phyloP scores from a whole-genome alignment of 2,113 vertebrate genomes.

The Ctenodactylus gundi region DNA sequence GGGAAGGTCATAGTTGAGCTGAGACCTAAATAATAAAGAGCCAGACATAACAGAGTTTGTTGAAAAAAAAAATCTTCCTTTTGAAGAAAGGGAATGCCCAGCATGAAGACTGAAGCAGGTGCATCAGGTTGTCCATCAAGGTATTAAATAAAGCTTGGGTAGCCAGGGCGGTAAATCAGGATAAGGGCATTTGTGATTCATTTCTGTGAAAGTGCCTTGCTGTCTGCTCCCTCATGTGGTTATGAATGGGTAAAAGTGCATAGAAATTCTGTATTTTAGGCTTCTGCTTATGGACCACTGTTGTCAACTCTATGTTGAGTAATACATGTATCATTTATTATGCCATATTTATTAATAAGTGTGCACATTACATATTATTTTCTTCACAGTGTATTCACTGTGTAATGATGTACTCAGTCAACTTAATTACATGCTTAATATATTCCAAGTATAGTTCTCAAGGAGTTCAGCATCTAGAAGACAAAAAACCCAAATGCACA shows the following conservation, averaged over 20 bases:
- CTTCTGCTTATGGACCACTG: background rate
- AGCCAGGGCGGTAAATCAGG: background rate
- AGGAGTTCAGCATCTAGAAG: background rate
- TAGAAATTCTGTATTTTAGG: background rate
- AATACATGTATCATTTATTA: background rate
- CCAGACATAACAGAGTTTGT: background rate
- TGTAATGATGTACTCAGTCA: background rate
- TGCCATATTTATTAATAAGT: background rate
- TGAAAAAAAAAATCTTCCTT: background rate
- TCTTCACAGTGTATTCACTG: background rate
- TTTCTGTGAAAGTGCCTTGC: background rate
- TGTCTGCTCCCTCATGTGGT: background rate
- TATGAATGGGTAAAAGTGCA: background rate
- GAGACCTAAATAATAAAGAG: background rate
- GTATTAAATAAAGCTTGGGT: background rate
- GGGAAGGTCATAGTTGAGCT: background rate
- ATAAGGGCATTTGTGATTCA: background rate
- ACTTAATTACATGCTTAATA: background rate
- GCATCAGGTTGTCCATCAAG: background rate
- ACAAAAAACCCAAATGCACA: background rate
- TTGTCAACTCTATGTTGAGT: background rate
- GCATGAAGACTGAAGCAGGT: background rate
- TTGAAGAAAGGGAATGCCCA: background rate
- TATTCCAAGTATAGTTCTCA: background rate
- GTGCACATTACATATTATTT: background rate